Evolutionary conservation across 2,113 vertebrate genomes (phyloP).

Genomic region (Alaudala cheleensis): DNA sequence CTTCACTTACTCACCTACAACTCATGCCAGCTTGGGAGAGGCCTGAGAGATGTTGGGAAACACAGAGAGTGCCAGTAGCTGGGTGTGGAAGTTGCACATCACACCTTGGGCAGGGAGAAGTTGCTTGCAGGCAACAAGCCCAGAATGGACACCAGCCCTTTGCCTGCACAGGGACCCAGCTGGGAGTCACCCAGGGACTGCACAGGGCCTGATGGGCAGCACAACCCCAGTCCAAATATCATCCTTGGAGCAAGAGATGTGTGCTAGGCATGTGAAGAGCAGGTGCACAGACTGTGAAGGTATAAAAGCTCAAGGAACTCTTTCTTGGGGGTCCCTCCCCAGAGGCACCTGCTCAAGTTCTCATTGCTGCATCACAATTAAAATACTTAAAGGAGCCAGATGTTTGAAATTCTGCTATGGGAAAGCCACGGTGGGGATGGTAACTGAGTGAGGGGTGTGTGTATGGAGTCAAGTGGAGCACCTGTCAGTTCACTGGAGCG

Average conservation of each 20-base stretch:
- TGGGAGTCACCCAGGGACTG: fast-evolving
- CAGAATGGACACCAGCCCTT: fast-evolving
- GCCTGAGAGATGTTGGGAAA: not conserved
- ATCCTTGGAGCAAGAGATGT: not conserved
- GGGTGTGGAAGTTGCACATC: not conserved
- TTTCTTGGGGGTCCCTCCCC: not conserved
- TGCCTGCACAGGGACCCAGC: not conserved
- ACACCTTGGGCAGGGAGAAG: not conserved
- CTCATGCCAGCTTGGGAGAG: fast-evolving
- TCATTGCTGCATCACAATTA: not conserved
- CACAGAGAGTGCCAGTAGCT: not conserved
- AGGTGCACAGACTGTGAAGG: not conserved
- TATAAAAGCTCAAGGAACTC: not conserved
- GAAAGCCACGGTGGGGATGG: not conserved
- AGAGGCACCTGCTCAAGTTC: not conserved
- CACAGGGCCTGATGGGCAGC: not conserved
- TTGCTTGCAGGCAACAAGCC: not conserved
- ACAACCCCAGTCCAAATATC: not conserved
- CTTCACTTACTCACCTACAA: not conserved
- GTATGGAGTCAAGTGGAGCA: not conserved
- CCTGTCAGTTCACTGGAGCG: not conserved
- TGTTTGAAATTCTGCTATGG: not conserved
- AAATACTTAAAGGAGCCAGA: not conserved
- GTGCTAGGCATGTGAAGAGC: not conserved
- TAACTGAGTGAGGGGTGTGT: not conserved